phyloP scores from a whole-genome alignment of 2,888 invertebrate genomes.

The Apodemia mormo region DNA sequence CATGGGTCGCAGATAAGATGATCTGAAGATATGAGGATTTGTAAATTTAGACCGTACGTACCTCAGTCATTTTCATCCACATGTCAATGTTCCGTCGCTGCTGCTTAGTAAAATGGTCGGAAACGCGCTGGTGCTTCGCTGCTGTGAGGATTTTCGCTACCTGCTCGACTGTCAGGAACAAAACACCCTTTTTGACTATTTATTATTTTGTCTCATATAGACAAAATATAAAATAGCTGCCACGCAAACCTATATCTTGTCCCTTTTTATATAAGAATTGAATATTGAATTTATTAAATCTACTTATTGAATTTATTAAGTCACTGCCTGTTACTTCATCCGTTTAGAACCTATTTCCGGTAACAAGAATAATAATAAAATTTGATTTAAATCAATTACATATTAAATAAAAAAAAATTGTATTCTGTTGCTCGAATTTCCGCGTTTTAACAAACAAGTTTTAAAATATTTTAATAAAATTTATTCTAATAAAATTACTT shows the following conservation, averaged over 20 bases:
- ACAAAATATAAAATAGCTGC: not conserved
- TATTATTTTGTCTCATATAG: slow-evolving; percentile 6
- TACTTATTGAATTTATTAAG: too few relatives aligned
- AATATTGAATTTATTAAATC: too few relatives aligned
- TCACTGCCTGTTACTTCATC: too few relatives aligned
- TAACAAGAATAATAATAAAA: not conserved
- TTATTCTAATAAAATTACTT: too few relatives aligned
- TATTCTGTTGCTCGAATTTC: not conserved
- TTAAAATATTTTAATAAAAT: not conserved
- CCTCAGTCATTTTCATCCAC: slow-evolving; percentile 98
- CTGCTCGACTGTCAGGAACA: slow-evolving; percentile 90
- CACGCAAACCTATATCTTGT: not conserved
- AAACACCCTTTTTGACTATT: slow-evolving; percentile 28
- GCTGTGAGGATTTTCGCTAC: slow-evolving; percentile 97
- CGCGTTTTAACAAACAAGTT: not conserved
- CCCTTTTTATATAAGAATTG: not conserved
- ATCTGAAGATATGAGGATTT: not conserved
- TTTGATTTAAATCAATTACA: too few relatives aligned
- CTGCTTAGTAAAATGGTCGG: slow-evolving; percentile 99
- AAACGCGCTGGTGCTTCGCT: slow-evolving; percentile 97
- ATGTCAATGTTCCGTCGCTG: slow-evolving; percentile 98
- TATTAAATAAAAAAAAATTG: not conserved
- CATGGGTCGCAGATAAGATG: not conserved
- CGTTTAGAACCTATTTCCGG: not conserved
- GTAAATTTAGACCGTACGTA: slow-evolving; percentile 54